Conservation (phyloP, 30 jellyfish, hydroid and myxozoan species). For the Pelagia noctiluca region DNA sequence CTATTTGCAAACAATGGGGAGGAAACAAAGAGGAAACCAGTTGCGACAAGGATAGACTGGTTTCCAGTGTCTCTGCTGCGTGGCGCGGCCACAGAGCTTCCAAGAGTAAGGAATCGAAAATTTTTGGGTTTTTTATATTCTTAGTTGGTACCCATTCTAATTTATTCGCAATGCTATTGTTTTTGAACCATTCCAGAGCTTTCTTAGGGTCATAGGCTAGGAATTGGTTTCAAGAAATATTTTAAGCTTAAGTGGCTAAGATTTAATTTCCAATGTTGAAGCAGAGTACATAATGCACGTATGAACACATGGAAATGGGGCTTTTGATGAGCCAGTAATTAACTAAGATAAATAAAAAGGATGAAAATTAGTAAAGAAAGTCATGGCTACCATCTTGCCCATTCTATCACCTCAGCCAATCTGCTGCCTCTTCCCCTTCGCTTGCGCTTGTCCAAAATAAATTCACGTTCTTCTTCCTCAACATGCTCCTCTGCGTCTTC, state of each 20-base stretch:
- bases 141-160: no score
- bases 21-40: no score
- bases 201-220: background rate
- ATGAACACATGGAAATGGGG: background rate
- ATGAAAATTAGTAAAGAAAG: background rate
- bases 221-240: background rate
- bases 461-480: background rate
- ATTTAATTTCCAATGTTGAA: background rate
- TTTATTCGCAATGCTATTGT: no score
- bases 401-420: no score
- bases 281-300: background rate
- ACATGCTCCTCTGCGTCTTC: background rate
- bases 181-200: background rate
- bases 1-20: no score
- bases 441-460: slow-evolving; percentile 1
- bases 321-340: background rate
- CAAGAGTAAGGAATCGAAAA: no score
- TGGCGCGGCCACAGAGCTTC: no score
- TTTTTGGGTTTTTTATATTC: no score
- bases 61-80: no score
- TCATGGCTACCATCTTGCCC: background rate
- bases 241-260: background rate
- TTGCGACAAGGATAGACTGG: no score
- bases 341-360: background rate
- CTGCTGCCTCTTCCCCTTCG: background rate